Base-by-base conservation (phyloP, 2,888 invertebrate genomes). In the Orchesella flavescens region DNA sequence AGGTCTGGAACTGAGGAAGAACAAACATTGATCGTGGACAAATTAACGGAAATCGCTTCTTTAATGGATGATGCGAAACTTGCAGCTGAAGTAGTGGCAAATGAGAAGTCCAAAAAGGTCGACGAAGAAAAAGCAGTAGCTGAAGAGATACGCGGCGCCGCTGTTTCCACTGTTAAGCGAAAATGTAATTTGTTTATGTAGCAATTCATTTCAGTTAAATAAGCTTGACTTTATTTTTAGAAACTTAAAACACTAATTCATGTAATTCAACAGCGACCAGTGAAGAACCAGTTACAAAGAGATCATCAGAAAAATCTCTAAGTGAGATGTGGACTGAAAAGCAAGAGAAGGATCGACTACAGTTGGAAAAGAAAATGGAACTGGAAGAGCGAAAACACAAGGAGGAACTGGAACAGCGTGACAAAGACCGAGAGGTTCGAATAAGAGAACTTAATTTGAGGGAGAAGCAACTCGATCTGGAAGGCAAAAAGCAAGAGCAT, bases 1-100 rank as follows among this genome's bases (percentile, higher is more conserved):
- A 59, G 59, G 17, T 21, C 19, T 3, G 59, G 59, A 17, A 59
- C 59, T 59, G 59, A 59, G 17, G 59, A 59, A 59, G 59, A 59
- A 17, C 12, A 12, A 5, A 59, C 17, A 4, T 7, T 4, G 3
- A 21, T 59, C 4, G 17, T 12, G 2, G 21, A 59, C 2, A 5
- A 59, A 19, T 10, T 59, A 4, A 21, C 59, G 1, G 17, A 59
- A 3, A 10, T 59, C 10, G n/a, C 17, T 12, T 3, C 2, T 21
- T 59, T 59, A 10, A n/a, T n/a, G 1, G 59, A 17, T 17, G 59
- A 59, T 3, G 17, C n/a, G 3, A 10, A 17, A 3, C 19, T 59
- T 17, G 12, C n/a, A 5, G 3, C 12, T 2, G 59, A 59, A 5
- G 10, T 5, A 13, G 21, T 3, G 5, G 17, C 12, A 12, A 17